Conservation (phyloP, 2,888 invertebrate genomes). For the Amphipyra tragopoginis region DNA sequence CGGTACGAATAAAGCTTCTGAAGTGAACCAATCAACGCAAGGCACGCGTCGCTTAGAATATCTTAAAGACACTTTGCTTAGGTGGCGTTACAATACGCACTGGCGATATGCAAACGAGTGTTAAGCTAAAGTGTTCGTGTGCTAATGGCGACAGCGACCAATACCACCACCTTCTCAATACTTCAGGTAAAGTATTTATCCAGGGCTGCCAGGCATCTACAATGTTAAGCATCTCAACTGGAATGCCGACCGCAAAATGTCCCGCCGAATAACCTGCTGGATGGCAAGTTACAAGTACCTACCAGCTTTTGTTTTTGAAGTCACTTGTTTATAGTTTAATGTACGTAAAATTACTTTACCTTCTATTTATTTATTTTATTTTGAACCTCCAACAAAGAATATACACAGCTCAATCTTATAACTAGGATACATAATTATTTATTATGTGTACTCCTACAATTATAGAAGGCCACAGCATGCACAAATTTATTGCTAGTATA, state of each 20-base stretch:
- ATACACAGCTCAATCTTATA: no score
- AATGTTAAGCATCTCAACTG: background rate
- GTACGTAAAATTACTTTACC: background rate
- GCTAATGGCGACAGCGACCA: slow-evolving; percentile 18
- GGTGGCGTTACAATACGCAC: slow-evolving; percentile 4
- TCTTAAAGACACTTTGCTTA: slow-evolving; percentile 11
- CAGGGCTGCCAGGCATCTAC: slow-evolving; percentile 1
- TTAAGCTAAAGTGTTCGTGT: background rate
- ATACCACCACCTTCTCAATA: background rate
- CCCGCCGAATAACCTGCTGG: background rate
- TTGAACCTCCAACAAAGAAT: no score
- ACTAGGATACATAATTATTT: no score
- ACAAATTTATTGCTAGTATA: no score
- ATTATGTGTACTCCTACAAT: no score
- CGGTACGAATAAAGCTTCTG: background rate
- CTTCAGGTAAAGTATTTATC: background rate
- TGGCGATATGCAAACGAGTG: slow-evolving; percentile 12
- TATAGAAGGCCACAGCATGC: no score
- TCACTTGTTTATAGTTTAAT: background rate
- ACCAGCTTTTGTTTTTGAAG: background rate
- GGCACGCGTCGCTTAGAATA: background rate
- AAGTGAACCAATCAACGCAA: slow-evolving; percentile 5
- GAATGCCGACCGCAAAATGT: background rate
- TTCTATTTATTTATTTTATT: no score
- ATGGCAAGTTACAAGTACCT: background rate